A percentile compares a stretch with the other conserved stretches of the same genome.
These are phyloP conservation scores for Carassius gibelio DNA, from an alignment of 2,113 vertebrate genomes.

Conservation along the genomic window DNA sequence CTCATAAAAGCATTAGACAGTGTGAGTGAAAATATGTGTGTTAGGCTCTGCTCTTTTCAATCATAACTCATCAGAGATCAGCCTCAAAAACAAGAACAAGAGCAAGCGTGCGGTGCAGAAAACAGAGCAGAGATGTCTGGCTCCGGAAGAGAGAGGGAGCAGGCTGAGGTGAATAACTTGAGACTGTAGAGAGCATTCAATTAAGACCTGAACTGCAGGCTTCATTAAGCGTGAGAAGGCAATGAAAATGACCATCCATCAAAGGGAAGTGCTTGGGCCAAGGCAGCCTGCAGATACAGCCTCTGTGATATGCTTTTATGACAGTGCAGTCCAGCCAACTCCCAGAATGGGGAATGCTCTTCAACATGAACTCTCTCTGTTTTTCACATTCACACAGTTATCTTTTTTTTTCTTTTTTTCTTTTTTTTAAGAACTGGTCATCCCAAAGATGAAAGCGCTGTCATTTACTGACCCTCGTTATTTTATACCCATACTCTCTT, in stretches of 20 bases:
- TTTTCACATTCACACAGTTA: neutral
- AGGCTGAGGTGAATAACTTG: slow-evolving; percentile 56
- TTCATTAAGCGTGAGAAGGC: slow-evolving; percentile 75
- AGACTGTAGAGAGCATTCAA: slow-evolving; percentile 74
- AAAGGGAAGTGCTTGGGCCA: slow-evolving; percentile 61
- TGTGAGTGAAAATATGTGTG: slow-evolving; percentile 45
- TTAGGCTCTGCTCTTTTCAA: slow-evolving; percentile 57
- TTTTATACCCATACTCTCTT: neutral
- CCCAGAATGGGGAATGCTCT: neutral
- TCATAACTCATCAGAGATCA: slow-evolving; percentile 60
- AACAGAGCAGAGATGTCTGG: neutral
- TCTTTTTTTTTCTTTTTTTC: neutral
- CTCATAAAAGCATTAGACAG: slow-evolving; percentile 54
- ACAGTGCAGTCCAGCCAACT: neutral
- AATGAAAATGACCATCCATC: slow-evolving; percentile 77
- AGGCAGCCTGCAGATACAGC: slow-evolving; percentile 11
- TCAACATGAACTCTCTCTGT: neutral
- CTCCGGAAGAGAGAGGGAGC: neutral
- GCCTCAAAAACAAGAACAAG: slow-evolving; percentile 54
- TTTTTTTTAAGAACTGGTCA: neutral
- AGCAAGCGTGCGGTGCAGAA: neutral
- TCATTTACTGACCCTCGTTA: neutral
- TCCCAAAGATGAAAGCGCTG: neutral
- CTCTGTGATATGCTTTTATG: slow-evolving; percentile 27
- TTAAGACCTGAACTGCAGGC: slow-evolving; percentile 74